Conservation (phyloP, 2,888 invertebrate species). For the Pasiphila rectangulata region DNA sequence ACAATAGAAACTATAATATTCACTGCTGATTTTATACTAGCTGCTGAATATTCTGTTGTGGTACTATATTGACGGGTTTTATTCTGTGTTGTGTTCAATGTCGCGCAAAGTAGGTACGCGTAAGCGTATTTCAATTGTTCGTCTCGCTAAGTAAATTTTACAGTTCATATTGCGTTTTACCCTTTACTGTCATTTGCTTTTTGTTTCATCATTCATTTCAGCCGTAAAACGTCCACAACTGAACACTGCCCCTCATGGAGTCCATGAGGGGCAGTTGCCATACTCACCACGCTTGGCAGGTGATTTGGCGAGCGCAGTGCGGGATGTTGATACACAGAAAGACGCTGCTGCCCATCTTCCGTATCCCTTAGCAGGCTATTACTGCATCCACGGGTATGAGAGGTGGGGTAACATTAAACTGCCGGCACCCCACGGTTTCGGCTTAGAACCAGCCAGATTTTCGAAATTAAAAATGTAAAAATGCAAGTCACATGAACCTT, state of each 20-base stretch:
- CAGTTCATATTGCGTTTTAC: background rate
- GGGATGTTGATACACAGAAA: no score
- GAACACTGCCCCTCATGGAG: no score
- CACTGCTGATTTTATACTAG: background rate
- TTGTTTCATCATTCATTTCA: conserved; percentile 7
- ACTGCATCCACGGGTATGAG: no score
- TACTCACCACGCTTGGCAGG: no score
- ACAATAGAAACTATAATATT: conserved; percentile 4
- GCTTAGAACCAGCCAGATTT: background rate
- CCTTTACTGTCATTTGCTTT: conserved; percentile 14
- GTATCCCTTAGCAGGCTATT: no score
- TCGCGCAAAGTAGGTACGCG: conserved; percentile 55
- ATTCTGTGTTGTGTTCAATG: conserved; percentile 62
- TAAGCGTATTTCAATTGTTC: conserved; percentile 34
- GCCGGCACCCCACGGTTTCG: no score
- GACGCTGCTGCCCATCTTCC: no score
- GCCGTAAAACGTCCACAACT: background rate
- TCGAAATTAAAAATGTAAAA: background rate
- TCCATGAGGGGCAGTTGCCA: no score
- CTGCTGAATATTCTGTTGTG: no score
- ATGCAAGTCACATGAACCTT: conserved; percentile 1
- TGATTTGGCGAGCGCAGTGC: no score
- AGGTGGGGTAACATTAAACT: no score
- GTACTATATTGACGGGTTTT: no score
- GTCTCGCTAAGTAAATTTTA: conserved; percentile 10